These are phyloP conservation scores for Apamea monoglypha DNA, from an alignment of 2,888 invertebrate genomes.

Conservation along the genomic window DNA sequence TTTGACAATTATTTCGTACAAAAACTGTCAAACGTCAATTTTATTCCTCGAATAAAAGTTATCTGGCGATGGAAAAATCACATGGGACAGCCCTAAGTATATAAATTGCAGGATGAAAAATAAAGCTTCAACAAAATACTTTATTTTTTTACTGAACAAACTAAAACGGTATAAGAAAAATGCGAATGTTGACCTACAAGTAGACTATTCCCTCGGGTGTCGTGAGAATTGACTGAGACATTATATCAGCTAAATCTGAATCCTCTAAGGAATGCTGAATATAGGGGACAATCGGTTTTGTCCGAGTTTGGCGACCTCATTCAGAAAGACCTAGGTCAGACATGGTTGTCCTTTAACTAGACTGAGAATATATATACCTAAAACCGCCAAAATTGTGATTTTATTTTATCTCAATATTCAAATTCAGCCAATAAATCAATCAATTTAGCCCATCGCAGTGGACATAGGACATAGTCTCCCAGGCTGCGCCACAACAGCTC, in stretches of 20 bases:
- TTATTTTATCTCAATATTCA: not conserved
- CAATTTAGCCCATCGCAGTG: not conserved
- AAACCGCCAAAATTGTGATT: not conserved
- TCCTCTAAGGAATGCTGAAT: conserved; percentile 16
- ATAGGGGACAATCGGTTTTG: not conserved
- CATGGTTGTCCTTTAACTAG: not conserved
- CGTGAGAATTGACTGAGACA: conserved; percentile 34
- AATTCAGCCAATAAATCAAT: not conserved
- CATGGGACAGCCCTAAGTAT: too few species aligned
- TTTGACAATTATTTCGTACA: too few species aligned
- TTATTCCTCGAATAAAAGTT: too few species aligned
- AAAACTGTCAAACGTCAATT: too few species aligned
- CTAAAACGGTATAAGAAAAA: conserved; percentile 8
- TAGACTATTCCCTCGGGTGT: conserved; percentile 19
- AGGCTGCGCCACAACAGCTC: too few species aligned
- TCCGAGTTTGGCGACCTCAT: not conserved
- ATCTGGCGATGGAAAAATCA: too few species aligned
- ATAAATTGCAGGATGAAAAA: not conserved
- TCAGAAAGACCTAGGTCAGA: not conserved
- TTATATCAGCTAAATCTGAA: conserved; percentile 49
- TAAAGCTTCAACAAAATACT: not conserved
- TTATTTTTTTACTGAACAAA: not conserved
- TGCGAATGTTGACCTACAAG: conserved; percentile 20
- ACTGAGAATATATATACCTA: not conserved
- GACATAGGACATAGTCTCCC: not conserved